phyloP scores from a whole-genome alignment of 2,113 vertebrate species.

The Nanorana parkeri region DNA sequence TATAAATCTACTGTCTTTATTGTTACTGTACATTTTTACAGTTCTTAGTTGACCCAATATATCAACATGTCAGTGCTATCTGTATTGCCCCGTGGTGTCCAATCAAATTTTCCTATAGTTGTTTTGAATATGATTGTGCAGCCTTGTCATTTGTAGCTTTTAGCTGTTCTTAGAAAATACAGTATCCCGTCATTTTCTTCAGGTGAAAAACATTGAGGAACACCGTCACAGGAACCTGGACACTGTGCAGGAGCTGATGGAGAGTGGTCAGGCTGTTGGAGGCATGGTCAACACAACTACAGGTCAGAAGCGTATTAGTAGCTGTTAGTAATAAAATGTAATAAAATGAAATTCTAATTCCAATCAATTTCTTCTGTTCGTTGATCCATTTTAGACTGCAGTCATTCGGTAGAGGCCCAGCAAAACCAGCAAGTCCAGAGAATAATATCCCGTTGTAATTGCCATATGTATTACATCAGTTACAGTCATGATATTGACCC shows the following conservation, averaged over 20 bases:
- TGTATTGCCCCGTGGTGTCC: too few relatives aligned
- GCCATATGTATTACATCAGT: slow-evolving; percentile 98
- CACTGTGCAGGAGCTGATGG: slow-evolving; percentile 96
- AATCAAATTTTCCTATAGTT: too few relatives aligned
- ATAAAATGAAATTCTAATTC: not conserved
- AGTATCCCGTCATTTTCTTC: not conserved
- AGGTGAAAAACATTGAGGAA: slow-evolving; percentile 98
- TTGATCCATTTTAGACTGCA: slow-evolving; percentile 81
- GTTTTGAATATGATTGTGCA: not conserved
- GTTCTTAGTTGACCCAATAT: too few relatives aligned
- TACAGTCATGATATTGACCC: slow-evolving; percentile 98
- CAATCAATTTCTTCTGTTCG: not conserved
- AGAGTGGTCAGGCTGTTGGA: slow-evolving; percentile 95
- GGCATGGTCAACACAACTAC: slow-evolving; percentile 98
- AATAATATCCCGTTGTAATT: slow-evolving; percentile 97
- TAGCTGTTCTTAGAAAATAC: too few relatives aligned
- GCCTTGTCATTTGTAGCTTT: not conserved
- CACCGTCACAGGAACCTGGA: slow-evolving; percentile 91
- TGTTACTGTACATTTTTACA: too few relatives aligned
- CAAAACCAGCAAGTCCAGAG: slow-evolving; percentile 94
- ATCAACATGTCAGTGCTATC: too few relatives aligned
- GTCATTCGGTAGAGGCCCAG: slow-evolving; percentile 90
- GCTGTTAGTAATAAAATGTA: not conserved
- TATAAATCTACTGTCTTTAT: too few relatives aligned
- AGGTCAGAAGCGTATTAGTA: slow-evolving; percentile 72